Evolutionary conservation across 2,113 vertebrate species (phyloP).

Genomic region (Oplegnathus fasciatus): DNA sequence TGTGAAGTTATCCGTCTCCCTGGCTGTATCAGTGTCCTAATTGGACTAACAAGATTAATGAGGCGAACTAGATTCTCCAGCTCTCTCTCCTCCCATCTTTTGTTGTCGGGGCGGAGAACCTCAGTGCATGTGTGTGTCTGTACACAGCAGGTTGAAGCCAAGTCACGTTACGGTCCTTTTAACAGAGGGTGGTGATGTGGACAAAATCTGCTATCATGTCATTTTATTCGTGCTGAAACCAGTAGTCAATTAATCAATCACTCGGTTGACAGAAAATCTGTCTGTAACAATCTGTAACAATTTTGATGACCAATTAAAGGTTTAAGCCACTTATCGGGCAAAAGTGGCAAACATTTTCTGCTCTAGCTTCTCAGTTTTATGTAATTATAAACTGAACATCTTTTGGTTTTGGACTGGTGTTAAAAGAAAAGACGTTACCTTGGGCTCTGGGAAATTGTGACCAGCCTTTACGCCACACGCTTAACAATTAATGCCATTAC

Average conservation of each 20-base stretch:
- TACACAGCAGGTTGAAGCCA: conserved; percentile 39
- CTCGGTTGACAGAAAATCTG: conserved; percentile 6
- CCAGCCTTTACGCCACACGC: not conserved
- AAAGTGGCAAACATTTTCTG: not conserved
- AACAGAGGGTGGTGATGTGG: conserved; percentile 8
- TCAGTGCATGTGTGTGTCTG: conserved; percentile 31
- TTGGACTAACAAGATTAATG: conserved; percentile 83
- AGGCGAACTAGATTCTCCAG: conserved; percentile 73
- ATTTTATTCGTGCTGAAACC: conserved; percentile 20
- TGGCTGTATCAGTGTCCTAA: conserved; percentile 74
- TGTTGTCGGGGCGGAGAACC: conserved; percentile 33
- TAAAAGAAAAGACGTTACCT: too few relatives aligned
- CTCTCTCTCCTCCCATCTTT: conserved; percentile 51
- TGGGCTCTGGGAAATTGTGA: too few relatives aligned
- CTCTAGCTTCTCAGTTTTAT: not conserved
- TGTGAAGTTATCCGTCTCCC: conserved; percentile 58
- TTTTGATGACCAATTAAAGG: not conserved
- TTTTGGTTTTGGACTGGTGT: not conserved
- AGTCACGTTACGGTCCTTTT: conserved; percentile 58
- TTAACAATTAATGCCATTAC: not conserved
- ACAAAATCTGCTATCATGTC: conserved; percentile 7
- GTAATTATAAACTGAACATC: not conserved
- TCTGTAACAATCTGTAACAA: not conserved
- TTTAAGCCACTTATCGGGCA: not conserved
- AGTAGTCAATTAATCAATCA: conserved; percentile 25